Evolutionary conservation across 2,797 vertebrate species (phyloP).

Genomic region (Spinibarbus caldwelli): DNA sequence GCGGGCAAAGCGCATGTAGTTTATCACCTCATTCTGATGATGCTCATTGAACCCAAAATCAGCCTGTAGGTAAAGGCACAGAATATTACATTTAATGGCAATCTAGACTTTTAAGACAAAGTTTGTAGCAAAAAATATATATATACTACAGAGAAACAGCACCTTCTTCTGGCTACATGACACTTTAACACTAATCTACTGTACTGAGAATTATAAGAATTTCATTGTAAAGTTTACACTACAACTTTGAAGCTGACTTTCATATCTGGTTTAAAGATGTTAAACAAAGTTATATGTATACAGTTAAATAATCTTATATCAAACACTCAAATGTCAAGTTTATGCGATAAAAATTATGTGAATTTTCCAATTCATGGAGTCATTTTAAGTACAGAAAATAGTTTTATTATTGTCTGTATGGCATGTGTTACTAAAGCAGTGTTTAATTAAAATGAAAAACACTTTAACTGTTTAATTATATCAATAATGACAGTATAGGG

Average conservation of each 20-base stretch:
- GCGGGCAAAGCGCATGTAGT: constrained; percentile 95
- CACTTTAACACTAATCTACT: neutral
- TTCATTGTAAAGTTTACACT: neutral
- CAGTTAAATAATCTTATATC: neutral
- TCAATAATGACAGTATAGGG: neutral
- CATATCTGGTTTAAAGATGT: neutral
- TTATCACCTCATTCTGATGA: constrained; percentile 93
- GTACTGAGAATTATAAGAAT: neutral
- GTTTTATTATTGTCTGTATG: neutral
- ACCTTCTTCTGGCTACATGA: neutral
- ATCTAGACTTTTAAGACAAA: neutral
- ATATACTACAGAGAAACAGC: neutral
- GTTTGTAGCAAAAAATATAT: neutral
- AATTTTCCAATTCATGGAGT: neutral
- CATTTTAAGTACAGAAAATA: neutral
- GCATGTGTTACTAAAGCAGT: neutral
- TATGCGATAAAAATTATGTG: neutral
- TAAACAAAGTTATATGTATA: neutral
- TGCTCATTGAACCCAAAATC: constrained; percentile 93
- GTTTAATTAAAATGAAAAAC: neutral
- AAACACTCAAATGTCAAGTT: neutral
- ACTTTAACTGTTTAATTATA: neutral
- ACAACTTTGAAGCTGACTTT: neutral
- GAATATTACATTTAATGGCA: neutral
- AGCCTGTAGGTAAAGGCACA: constrained; percentile 75